Evolutionary conservation across 2,113 vertebrate genomes (phyloP).

Genomic region (Phalacrocorax pelagicus): DNA sequence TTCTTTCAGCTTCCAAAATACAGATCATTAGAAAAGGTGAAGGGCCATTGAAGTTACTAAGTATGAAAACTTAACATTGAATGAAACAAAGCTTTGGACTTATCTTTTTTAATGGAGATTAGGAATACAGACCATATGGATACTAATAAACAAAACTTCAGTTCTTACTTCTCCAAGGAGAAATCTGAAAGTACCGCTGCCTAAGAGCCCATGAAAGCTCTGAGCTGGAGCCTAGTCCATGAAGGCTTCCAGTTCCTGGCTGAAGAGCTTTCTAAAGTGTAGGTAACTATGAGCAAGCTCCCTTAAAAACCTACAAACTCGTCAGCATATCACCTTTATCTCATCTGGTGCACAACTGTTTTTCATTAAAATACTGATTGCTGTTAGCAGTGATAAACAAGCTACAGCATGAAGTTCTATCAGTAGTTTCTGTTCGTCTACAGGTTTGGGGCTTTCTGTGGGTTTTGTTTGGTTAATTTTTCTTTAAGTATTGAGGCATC

Average conservation of each 20-base stretch:
- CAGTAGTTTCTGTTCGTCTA: neutral
- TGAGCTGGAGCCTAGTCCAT: neutral
- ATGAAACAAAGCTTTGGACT: neutral
- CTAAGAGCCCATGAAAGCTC: neutral
- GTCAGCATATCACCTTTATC: neutral
- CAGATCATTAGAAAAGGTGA: neutral
- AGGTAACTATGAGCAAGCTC: neutral
- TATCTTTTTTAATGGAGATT: neutral
- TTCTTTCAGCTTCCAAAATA: neutral
- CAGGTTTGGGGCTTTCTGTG: neutral
- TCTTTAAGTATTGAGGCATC: neutral
- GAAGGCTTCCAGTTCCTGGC: neutral
- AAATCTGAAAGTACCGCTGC: neutral
- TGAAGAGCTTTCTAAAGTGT: neutral
- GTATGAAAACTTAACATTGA: neutral
- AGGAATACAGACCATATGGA: neutral
- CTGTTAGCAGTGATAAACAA: neutral
- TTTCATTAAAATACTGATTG: neutral
- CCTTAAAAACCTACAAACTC: neutral
- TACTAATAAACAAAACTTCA: neutral
- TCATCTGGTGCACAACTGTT: neutral
- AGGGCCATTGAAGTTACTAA: neutral
- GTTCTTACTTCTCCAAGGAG: neutral
- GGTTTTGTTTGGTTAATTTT: neutral
- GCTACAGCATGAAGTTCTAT: neutral